Evolutionary conservation across 2,113 vertebrate species (phyloP).

Genomic region (Dasyornis broadbenti): DNA sequence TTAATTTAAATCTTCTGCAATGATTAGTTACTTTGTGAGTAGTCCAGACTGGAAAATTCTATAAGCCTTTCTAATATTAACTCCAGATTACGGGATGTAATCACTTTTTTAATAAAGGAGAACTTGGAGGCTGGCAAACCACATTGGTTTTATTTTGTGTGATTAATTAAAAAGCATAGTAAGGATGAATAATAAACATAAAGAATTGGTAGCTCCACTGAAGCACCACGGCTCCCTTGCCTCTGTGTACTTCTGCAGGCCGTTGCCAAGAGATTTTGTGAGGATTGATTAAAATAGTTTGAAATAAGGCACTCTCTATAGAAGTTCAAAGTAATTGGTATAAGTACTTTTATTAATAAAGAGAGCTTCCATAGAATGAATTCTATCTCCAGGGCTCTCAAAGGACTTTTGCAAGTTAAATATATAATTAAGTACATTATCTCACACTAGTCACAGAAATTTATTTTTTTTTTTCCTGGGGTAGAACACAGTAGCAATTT

Average conservation of each 20-base stretch:
- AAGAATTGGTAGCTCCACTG: neutral
- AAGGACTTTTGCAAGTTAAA: constrained; percentile 52
- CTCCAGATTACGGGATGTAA: constrained; percentile 22
- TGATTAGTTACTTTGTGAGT: constrained; percentile 21
- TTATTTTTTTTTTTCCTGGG: neutral
- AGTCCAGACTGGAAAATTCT: neutral
- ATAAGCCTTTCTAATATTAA: constrained; percentile 14
- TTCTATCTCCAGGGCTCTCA: constrained; percentile 43
- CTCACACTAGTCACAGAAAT: neutral
- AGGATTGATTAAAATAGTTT: constrained; percentile 60
- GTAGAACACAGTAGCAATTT: neutral
- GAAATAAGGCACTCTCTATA: constrained; percentile 37
- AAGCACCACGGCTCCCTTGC: neutral
- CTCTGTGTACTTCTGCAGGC: neutral
- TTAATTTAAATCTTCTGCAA: constrained; percentile 29
- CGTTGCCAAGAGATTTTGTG: constrained; percentile 52
- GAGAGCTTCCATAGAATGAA: constrained; percentile 36
- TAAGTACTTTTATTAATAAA: constrained; percentile 53
- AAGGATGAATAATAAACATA: constrained; percentile 37
- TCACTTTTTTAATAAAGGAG: constrained; percentile 39
- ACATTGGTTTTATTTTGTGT: constrained; percentile 21
- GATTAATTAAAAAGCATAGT: constrained; percentile 37
- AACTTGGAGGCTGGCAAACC: neutral
- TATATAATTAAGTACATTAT: constrained; percentile 56
- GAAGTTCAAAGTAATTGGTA: constrained; percentile 56